Evolutionary conservation across 1,140 invertebrate species (phyloP), one percentile per base, ranked within the genome.

Genomic region (Drosophila ambigua): DNA sequence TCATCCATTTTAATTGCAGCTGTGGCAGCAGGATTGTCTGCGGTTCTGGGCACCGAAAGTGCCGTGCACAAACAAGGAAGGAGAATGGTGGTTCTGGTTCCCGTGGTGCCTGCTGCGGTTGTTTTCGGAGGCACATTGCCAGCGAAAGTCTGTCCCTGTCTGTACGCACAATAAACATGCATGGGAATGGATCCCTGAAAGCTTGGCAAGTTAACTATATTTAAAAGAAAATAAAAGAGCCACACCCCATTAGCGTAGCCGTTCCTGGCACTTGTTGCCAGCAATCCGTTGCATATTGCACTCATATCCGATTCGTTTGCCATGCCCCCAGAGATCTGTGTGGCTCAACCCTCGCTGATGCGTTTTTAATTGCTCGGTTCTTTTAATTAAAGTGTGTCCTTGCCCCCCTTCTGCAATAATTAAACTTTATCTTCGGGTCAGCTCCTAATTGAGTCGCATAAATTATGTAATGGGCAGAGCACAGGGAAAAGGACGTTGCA

Each of bases 1-100:
- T 61, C 68, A 68, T 74, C 65, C 58, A 78, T 81, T 87, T 85
- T 87, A 85, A 85, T 85, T 87, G 77, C 82, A 67, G 64, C 77
- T 69, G 57, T 26, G 66, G 67, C 46, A 67, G 50, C 20, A 39
- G 35, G 55, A 61, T 24, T 61, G 35, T 43, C 15, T 26, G 43
- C n/a, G 28, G 48, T 58, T 8, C 50, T 16, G 15, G 20, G 41
- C 52, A 65, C n/a, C 43, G 41, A 20, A 64, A 72, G 35, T 45
- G 60, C 41, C 69, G 16, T 1, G 3, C 69, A 58, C 45, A 74
- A 74, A 74, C 72, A 74, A 62, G 69, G 57, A 48, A 26, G 35
- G 43, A 50, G 53, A 41, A 46, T 16, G 55, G 66, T 44, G 49
- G n/a, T n/a, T n/a, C n/a, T n/a, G n/a, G n/a, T 16, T 16, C 16